These are phyloP conservation scores for Gerris buenoi DNA, from an alignment of 1,140 invertebrate species.

Conservation along the genomic window DNA sequence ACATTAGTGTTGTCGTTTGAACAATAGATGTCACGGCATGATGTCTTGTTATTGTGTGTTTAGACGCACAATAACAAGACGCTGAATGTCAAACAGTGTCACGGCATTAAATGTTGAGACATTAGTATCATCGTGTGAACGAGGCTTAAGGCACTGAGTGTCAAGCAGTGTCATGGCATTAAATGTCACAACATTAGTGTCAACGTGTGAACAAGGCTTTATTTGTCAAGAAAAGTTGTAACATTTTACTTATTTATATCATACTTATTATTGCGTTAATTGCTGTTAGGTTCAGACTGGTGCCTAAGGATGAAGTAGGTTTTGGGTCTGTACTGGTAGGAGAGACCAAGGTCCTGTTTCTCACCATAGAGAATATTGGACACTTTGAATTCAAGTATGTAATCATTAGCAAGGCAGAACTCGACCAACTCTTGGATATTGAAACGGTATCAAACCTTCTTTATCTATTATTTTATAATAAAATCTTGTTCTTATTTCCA, in stretches of 20 bases:
- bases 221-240: background rate
- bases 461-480: background rate
- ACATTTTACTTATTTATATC: background rate
- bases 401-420: background rate
- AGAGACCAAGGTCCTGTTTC: background rate
- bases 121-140: background rate
- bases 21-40: background rate
- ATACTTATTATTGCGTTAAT: background rate
- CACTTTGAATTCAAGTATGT: background rate
- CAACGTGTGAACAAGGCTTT: background rate
- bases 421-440: background rate
- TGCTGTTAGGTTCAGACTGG: background rate
- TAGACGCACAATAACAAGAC: no score
- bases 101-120: background rate
- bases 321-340: background rate
- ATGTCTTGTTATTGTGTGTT: no score
- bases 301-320: background rate
- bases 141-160: no score
- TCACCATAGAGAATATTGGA: background rate
- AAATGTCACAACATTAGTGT: background rate
- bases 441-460: background rate
- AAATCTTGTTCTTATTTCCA: background rate
- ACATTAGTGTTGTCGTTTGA: background rate
- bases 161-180: background rate
- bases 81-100: background rate